A percentile compares a stretch with the other conserved stretches of the same genome.
These are phyloP conservation scores for Hesperophylax magnus DNA, from an alignment of 1,140 invertebrate genomes.

Conservation along the genomic window DNA sequence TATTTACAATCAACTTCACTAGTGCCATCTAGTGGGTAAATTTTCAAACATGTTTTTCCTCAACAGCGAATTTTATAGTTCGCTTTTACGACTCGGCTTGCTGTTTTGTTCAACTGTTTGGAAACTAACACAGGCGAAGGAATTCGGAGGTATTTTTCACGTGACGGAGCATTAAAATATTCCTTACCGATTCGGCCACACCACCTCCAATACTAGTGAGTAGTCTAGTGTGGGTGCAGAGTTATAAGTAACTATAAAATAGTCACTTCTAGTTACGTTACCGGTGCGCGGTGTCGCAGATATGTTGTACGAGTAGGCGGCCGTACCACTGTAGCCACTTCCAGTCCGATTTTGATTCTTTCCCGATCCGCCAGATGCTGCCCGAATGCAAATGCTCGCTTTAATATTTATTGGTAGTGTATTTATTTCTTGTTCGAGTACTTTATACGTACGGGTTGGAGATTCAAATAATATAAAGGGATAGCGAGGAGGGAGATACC, in stretches of 20 bases:
- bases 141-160: not conserved
- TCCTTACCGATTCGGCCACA: not conserved
- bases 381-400: slow-evolving; percentile 33
- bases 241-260: no score
- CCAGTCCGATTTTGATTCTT: slow-evolving; percentile 17
- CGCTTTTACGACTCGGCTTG: slow-evolving; percentile 13
- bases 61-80: slow-evolving; percentile 32
- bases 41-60: slow-evolving; percentile 30
- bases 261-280: not conserved
- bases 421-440: slow-evolving; percentile 40
- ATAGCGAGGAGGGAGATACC: slow-evolving; percentile 3
- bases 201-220: no score
- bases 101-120: not conserved
- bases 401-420: slow-evolving; percentile 54
- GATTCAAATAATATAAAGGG: slow-evolving; percentile 15
- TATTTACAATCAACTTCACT: slow-evolving; percentile 31
- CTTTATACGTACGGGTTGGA: slow-evolving; percentile 11
- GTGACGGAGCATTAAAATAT: slow-evolving; percentile 19
- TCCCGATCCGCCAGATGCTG: slow-evolving; percentile 40
- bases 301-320: not conserved
- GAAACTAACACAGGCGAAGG: not conserved
- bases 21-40: slow-evolving; percentile 30
- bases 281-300: not conserved
- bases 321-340: not conserved
- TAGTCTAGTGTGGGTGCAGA: no score